These are phyloP conservation scores for Parazoanthus darwini DNA, from an alignment of 92 coral and sea anemone genomes.

Conservation along the genomic window DNA sequence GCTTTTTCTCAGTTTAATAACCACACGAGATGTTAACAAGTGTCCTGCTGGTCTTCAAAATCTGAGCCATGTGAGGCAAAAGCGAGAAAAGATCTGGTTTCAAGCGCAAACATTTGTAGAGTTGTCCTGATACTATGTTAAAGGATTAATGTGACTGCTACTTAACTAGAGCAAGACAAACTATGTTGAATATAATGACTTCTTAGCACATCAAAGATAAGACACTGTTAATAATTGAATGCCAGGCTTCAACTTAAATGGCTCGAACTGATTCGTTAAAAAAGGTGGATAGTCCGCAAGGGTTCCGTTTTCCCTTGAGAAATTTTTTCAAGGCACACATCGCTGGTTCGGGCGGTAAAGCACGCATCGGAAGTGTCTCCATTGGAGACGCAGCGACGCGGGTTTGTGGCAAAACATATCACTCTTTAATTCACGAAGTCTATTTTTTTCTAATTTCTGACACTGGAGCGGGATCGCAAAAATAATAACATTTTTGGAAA, in stretches of 20 bases:
- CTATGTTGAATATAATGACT: background rate
- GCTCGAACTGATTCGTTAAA: background rate
- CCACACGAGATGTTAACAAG: background rate
- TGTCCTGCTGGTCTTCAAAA: background rate
- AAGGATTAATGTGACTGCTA: background rate
- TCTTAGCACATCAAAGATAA: background rate
- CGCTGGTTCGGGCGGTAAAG: background rate
- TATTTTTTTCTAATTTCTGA: background rate
- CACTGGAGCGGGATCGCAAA: too few relatives aligned
- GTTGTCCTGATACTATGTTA: background rate
- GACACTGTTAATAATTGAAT: background rate
- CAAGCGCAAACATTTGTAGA: background rate
- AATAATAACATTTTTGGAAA: too few relatives aligned
- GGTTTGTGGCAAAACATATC: background rate
- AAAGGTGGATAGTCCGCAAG: background rate
- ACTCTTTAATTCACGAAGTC: background rate
- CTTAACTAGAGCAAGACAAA: background rate
- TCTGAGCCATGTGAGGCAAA: background rate
- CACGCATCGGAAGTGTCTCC: background rate
- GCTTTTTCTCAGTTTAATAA: background rate
- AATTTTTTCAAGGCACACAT: background rate
- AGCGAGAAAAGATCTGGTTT: background rate
- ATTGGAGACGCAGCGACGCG: background rate
- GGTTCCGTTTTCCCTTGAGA: conserved; percentile 1
- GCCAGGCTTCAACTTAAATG: background rate